A percentile compares a stretch with the other conserved stretches of the same genome.
Conservation (phyloP, 2,888 invertebrate genomes). For the Macaria liturata region DNA sequence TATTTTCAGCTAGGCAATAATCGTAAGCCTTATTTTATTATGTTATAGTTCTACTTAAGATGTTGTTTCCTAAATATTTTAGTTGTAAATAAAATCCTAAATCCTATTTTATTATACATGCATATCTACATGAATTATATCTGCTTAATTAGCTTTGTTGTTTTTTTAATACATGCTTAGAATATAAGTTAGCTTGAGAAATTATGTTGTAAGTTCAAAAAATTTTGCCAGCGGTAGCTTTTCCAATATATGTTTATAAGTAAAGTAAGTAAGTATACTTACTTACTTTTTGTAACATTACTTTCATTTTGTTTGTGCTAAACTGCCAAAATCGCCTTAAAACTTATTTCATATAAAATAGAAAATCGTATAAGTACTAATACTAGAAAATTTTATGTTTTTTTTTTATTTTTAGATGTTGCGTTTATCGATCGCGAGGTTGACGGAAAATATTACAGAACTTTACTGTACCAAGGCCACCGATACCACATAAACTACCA, state of each 20-base stretch:
- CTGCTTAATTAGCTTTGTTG: constrained; percentile 46
- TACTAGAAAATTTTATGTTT: too few species aligned
- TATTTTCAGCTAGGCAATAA: constrained; percentile 64
- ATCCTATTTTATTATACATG: constrained; percentile 61
- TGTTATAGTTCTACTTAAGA: constrained; percentile 52
- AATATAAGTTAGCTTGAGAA: too few species aligned
- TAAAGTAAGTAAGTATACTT: too few species aligned
- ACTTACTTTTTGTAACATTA: too few species aligned
- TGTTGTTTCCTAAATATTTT: constrained; percentile 59
- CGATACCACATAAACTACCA: constrained; percentile 59
- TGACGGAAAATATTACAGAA: constrained; percentile 46
- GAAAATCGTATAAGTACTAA: too few species aligned
- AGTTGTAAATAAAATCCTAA: constrained; percentile 61
- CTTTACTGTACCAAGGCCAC: constrained; percentile 46
- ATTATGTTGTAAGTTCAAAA: too few species aligned
- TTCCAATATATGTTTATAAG: too few species aligned
- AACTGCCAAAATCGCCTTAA: too few species aligned
- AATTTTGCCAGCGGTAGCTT: too few species aligned
- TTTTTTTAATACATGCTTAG: constrained; percentile 17
- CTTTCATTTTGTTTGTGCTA: too few species aligned
- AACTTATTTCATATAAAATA: too few species aligned
- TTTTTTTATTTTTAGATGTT: too few species aligned
- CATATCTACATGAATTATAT: constrained; percentile 62
- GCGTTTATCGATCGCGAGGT: neutral
- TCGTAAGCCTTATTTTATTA: constrained; percentile 66